Evolutionary conservation across 92 coral and sea anemone genomes (phyloP), one percentile per base, ranked within the genome.

Genomic region (Parazoanthus darwini): DNA sequence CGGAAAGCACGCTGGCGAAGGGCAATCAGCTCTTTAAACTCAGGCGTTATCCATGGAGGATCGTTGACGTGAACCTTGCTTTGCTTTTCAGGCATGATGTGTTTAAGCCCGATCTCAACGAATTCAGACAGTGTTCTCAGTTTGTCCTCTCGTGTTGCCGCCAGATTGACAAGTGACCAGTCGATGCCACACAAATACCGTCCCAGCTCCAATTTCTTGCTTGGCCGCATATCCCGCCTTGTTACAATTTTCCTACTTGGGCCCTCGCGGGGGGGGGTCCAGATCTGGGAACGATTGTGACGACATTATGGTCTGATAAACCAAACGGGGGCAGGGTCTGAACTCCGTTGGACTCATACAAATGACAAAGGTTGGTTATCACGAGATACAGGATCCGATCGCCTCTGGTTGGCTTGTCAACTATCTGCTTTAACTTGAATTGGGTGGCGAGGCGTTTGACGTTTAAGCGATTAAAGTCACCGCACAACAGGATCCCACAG

Each of bases 341-440:
- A 42, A 77, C 59, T 1, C 11, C 1, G 9, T 77, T 44, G 3
- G 39, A 5, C n/a, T 44, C 82, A n/a, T 78, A 78, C 82, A 78
- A 39, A 25, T 78, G 82, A 48, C 66, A n/a, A 11, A 3, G n/a
- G 36, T 79, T 78, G 63, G 82, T 44, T 29, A 78, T 6, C 15
- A 48, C 37, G 36, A 78, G 82, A 58, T 78, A 66, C 58, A 78
- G 63, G 63, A 15, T 78, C 82, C 66, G 82, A n/a, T 78, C 63
- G 59, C 82, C 82, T 29, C 66, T 56, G 82, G 65, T 78, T 6
- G 65, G 63, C 36, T 46, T 78, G 7, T 78, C 38, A 22, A 78
- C 23, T 13, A 78, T 56, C 33, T 29, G 33, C 33, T 29, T 29
- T 29, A 29, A 29, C 33, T 29, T 29, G 33, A 29, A 29, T 29